These are phyloP conservation scores for Ctenopoma kingsleyae DNA, from an alignment of 2,797 vertebrate genomes.

Conservation along the genomic window DNA sequence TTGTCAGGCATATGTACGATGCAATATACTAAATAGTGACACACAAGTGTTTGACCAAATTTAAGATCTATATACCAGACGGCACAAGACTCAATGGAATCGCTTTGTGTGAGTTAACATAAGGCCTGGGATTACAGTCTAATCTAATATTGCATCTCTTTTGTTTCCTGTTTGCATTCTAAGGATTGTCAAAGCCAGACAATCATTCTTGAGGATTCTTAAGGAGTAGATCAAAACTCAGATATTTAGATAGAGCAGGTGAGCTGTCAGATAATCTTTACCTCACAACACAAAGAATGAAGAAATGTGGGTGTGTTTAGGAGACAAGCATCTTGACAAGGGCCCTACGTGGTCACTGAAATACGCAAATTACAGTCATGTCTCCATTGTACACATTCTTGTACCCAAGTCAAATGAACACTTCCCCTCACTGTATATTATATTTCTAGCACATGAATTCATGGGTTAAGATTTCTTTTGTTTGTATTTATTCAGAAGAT, in stretches of 20 bases:
- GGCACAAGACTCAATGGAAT: not conserved
- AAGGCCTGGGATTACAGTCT: constrained; percentile 12
- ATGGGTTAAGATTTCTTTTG: constrained; percentile 47
- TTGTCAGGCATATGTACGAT: not conserved
- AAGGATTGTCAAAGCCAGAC: constrained; percentile 34
- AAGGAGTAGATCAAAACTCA: constrained; percentile 23
- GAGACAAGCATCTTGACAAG: constrained; percentile 15
- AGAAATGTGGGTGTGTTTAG: constrained; percentile 32
- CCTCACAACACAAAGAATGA: constrained; percentile 7
- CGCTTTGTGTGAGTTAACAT: not conserved
- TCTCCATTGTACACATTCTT: constrained; percentile 52
- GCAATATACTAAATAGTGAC: too few relatives aligned
- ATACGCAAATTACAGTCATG: constrained; percentile 61
- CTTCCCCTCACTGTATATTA: constrained; percentile 42
- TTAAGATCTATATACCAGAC: not conserved
- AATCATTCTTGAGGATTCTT: constrained; percentile 37
- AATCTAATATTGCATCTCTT: constrained; percentile 1
- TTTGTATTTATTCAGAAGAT: constrained; percentile 40
- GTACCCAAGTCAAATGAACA: constrained; percentile 49
- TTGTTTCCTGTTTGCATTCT: constrained; percentile 49
- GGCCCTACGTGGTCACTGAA: constrained; percentile 31
- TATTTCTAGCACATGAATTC: constrained; percentile 51
- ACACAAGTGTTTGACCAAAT: not conserved
- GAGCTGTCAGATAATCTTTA: constrained; percentile 30
- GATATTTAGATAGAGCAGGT: constrained; percentile 44